Evolutionary conservation across 1,140 invertebrate species (phyloP), one percentile per base, ranked within the genome.

Genomic region (Drosophila ogumai): DNA sequence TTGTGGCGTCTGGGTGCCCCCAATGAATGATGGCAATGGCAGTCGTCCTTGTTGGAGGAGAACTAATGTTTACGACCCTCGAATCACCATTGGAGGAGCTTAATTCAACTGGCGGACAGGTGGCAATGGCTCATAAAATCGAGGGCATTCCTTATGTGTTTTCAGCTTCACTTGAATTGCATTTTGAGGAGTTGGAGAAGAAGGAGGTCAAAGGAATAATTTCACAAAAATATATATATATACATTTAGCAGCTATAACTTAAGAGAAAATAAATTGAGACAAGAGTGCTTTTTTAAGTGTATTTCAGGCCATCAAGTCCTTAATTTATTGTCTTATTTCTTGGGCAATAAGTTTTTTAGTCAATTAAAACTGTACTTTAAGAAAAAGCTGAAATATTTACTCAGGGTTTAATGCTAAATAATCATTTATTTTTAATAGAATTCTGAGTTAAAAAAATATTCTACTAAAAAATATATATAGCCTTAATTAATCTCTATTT

Each of bases 81-180:
- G 28, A 72, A 72, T 58, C 25, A 58, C 52, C 68, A 49, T 41
- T 72, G n/a, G 22, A 32, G 31, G n/a, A 32, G 36, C 38, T 71
- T 59, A 59, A 72, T 72, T 50, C 55, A 41, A 73, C 44, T 59
- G 36, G 9, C 67, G 17, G 44, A 71, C 68, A 71, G 66, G 41
- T 58, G 36, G 43, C 43, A 72, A 72, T 72, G 66, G 66, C 44
- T 58, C 52, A 72, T 50, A 36, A 71, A 72, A 72, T 68, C n/a
- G 31, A 44, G 38, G 38, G 10, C 8, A 71, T 72, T 47, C 5
- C 50, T 41, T 19, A 28, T 19, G 22, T 19, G 25, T 41, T 25
- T 7, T 7, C 15, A n/a, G 17, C 13, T 41, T 25, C 38, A n/a
- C 25, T 12, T 64, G 28, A 28, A 19, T 3, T 28, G 25, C n/a